Conservation (phyloP, 2,797 vertebrate genomes). For the Smutsia temminckii region DNA sequence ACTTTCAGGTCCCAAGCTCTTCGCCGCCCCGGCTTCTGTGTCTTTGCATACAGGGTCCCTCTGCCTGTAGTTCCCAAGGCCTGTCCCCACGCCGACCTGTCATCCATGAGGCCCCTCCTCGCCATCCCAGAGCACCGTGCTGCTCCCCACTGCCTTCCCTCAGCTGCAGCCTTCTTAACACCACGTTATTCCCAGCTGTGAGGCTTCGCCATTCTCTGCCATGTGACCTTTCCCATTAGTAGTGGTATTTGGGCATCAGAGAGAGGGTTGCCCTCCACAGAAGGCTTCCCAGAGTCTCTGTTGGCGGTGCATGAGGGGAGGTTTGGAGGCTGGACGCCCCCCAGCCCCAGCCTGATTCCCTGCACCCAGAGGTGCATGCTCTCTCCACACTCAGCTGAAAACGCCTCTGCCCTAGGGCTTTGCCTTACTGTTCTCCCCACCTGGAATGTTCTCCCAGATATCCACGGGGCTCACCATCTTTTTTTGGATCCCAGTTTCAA, state of each 20-base stretch:
- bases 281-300: not conserved
- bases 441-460: not conserved
- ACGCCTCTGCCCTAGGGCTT: not conserved
- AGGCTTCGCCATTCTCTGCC: not conserved
- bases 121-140: fast-evolving
- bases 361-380: not conserved
- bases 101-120: not conserved
- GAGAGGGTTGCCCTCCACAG: not conserved
- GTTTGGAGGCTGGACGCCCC: not conserved
- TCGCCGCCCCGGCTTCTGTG: too few relatives aligned
- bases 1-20: not conserved
- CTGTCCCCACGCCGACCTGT: not conserved
- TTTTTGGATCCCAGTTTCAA: not conserved
- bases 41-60: not conserved
- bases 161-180: not conserved
- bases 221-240: fast-evolving
- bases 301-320: too few relatives aligned
- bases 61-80: not conserved
- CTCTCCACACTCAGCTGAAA: not conserved
- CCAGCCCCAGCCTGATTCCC: not conserved
- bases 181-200: fast-evolving
- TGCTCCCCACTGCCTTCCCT: not conserved
- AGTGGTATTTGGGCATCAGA: not conserved
- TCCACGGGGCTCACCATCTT: not conserved
- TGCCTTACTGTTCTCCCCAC: too few relatives aligned